phyloP scores from a whole-genome alignment of 2,888 invertebrate genomes.

The Digitonthophagus gazella region DNA sequence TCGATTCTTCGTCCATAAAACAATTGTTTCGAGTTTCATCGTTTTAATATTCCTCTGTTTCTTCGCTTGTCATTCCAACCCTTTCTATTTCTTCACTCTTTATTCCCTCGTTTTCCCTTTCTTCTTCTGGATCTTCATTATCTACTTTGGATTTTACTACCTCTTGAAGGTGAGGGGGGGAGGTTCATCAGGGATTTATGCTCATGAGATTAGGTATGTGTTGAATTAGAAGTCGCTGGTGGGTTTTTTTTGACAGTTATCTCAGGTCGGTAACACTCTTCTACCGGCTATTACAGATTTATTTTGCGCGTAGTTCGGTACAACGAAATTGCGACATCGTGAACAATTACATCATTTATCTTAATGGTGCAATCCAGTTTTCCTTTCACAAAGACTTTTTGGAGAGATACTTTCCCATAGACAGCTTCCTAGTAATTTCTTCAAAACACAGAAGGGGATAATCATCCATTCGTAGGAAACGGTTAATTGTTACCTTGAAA shows the following conservation, averaged over 20 bases:
- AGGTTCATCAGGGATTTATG: background rate
- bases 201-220: too few relatives aligned
- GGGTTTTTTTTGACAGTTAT: slow-evolving; percentile 19
- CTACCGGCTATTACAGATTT: slow-evolving; percentile 21
- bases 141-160: too few relatives aligned
- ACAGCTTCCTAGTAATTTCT: too few relatives aligned
- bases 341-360: slow-evolving; percentile 17
- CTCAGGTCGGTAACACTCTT: slow-evolving; percentile 19
- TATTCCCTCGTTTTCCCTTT: background rate
- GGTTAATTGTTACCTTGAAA: too few relatives aligned
- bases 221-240: slow-evolving; percentile 16
- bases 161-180: background rate
- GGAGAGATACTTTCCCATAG: too few relatives aligned
- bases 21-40: background rate
- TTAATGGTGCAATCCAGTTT: background rate
- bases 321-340: slow-evolving; percentile 20
- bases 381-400: too few relatives aligned
- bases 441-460: too few relatives aligned
- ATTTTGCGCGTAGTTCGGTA: slow-evolving; percentile 22
- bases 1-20: background rate
- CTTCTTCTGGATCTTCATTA: background rate
- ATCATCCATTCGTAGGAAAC: too few relatives aligned
- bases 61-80: too few relatives aligned
- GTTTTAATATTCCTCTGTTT: too few relatives aligned
- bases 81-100: background rate